Conservation (phyloP, 2,113 vertebrate species). For the Formicarius rufipectus region DNA sequence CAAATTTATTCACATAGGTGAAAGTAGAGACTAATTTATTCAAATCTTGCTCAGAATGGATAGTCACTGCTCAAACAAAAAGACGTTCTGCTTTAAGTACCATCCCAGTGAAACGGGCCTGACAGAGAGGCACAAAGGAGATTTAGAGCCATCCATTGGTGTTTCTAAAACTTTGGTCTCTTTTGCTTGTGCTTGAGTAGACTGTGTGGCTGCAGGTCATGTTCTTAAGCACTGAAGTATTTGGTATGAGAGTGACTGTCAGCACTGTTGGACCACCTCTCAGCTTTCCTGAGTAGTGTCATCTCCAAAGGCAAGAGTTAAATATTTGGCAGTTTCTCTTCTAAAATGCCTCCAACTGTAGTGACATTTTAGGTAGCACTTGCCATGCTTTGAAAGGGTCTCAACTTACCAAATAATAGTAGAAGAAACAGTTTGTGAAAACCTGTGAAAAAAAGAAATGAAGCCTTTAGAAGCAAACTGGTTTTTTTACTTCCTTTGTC, state of each 20-base stretch:
- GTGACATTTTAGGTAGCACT: background rate
- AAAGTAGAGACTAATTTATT: background rate
- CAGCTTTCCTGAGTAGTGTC: background rate
- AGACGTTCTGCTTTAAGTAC: background rate
- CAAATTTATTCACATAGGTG: background rate
- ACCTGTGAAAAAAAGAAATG: background rate
- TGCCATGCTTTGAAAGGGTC: background rate
- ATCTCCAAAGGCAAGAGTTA: background rate
- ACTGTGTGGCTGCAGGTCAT: background rate
- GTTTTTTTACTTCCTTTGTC: background rate
- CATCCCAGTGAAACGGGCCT: rapidly evolving
- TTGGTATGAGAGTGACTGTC: background rate
- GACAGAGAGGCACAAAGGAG: background rate
- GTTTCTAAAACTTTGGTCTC: background rate
- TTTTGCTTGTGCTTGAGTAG: background rate
- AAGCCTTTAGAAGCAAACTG: background rate
- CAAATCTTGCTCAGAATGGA: background rate
- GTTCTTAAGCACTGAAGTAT: background rate
- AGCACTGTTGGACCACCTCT: background rate
- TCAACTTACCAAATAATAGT: background rate
- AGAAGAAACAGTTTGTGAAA: background rate
- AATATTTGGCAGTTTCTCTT: background rate
- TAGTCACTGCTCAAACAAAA: background rate
- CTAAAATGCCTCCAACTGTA: background rate
- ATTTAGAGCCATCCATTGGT: background rate